phyloP scores from a whole-genome alignment of 2,113 vertebrate genomes.

The Limanda limanda region DNA sequence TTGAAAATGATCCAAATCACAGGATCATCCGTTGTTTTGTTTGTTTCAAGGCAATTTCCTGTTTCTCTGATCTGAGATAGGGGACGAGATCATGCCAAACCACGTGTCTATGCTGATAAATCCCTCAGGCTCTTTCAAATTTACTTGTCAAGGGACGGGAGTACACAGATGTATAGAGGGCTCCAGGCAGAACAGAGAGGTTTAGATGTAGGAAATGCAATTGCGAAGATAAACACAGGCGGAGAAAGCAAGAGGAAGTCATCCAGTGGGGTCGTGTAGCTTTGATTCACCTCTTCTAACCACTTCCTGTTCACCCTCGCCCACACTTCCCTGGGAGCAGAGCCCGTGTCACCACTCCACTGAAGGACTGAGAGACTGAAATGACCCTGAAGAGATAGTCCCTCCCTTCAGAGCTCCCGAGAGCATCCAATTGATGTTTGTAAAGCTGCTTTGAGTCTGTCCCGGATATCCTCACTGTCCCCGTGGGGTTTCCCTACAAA shows the following conservation, averaged over 20 bases:
- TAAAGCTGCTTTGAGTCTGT: slow-evolving; percentile 77
- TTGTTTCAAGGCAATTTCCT: slow-evolving; percentile 52
- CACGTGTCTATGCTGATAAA: slow-evolving; percentile 9
- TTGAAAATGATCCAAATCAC: slow-evolving; percentile 42
- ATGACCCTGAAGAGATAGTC: slow-evolving; percentile 56
- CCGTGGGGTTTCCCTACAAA: slow-evolving; percentile 51
- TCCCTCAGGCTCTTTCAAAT: slow-evolving; percentile 22
- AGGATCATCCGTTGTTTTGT: slow-evolving; percentile 41
- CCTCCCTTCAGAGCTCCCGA: slow-evolving; percentile 41
- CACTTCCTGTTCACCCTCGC: slow-evolving; percentile 65
- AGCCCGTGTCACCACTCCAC: slow-evolving; percentile 52
- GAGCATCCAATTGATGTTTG: slow-evolving; percentile 71
- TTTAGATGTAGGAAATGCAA: slow-evolving; percentile 3
- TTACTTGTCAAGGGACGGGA: background rate
- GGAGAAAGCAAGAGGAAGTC: slow-evolving; percentile 51
- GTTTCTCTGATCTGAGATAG: slow-evolving; percentile 45
- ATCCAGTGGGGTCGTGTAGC: slow-evolving; percentile 58
- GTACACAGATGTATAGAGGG: slow-evolving; percentile 1
- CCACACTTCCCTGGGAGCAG: slow-evolving; percentile 58
- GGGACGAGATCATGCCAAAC: slow-evolving; percentile 5
- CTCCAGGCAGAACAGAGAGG: background rate
- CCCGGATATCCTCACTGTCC: slow-evolving; percentile 71
- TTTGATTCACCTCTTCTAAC: slow-evolving; percentile 68
- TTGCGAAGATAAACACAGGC: slow-evolving; percentile 18
- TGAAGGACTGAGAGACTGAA: slow-evolving; percentile 56